Evolutionary conservation across 2,797 vertebrate genomes (phyloP).

Genomic region (Erpetoichthys calabaricus): DNA sequence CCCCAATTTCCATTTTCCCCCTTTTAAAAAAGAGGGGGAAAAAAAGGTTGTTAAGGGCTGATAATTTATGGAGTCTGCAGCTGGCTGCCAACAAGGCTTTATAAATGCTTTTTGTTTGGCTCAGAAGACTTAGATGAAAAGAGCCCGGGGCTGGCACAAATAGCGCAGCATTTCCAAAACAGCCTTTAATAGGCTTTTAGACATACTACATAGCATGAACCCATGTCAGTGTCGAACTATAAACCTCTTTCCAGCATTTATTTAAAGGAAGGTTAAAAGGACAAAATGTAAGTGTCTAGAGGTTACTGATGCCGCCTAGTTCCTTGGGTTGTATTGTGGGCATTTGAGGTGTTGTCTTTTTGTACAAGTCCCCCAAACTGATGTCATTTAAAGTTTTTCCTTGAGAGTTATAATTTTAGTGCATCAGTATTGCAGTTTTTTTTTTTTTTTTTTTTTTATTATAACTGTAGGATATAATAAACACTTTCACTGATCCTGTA

Average conservation of each 20-base stretch:
- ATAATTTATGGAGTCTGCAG: conserved; percentile 52
- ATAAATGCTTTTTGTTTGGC: conserved; percentile 48
- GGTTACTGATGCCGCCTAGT: background rate
- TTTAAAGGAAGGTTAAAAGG: conserved; percentile 5
- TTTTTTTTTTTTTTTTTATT: conserved; percentile 16
- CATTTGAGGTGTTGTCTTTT: background rate
- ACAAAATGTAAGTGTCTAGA: conserved; percentile 1
- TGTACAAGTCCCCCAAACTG: background rate
- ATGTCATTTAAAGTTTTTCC: background rate
- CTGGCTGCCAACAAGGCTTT: conserved; percentile 49
- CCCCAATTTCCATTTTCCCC: no score
- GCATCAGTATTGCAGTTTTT: background rate
- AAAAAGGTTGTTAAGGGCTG: conserved; percentile 38
- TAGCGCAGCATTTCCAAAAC: conserved; percentile 23
- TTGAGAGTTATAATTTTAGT: background rate
- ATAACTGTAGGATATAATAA: conserved; percentile 4
- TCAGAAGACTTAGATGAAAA: conserved; percentile 51
- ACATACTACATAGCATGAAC: conserved; percentile 10
- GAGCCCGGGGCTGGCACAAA: conserved; percentile 51
- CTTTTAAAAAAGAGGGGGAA: background rate
- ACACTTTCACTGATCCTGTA: conserved; percentile 22
- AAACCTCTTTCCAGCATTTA: conserved; percentile 12
- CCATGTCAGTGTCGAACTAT: conserved; percentile 2
- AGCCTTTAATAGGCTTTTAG: conserved; percentile 9
- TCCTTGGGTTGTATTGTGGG: background rate